These are phyloP conservation scores for Montipora sp. DNA, from an alignment of 64 coral and sea anemone species.

Conservation along the genomic window DNA sequence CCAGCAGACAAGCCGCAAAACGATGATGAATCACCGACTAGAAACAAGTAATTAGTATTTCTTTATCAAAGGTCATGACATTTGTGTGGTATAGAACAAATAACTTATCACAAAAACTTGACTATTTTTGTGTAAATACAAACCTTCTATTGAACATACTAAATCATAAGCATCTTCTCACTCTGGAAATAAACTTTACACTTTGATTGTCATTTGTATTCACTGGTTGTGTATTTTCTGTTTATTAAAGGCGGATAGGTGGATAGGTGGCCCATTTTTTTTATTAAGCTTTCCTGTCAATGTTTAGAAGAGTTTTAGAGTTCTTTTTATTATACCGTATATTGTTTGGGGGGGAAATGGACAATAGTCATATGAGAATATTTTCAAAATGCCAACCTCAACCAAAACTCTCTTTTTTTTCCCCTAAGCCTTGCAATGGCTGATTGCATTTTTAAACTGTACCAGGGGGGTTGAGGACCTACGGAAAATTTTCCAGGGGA, in stretches of 20 bases:
- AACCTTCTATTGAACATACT: constrained; percentile 48
- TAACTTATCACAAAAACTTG: constrained; percentile 30
- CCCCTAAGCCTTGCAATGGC: constrained; percentile 21
- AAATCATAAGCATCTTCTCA: constrained; percentile 60
- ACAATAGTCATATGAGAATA: constrained; percentile 49
- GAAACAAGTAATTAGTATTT: constrained; percentile 46
- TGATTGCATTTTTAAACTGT: constrained; percentile 65
- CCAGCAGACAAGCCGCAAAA: constrained; percentile 47
- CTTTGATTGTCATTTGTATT: constrained; percentile 65
- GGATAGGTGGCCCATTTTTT: background rate
- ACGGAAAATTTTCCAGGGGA: constrained; percentile 26
- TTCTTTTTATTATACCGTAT: constrained; percentile 40
- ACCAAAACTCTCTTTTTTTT: constrained; percentile 56
- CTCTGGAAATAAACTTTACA: constrained; percentile 54
- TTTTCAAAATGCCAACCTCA: constrained; percentile 62
- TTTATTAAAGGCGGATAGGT: constrained; percentile 23
- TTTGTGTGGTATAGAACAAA: constrained; percentile 36
- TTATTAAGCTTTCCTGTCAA: background rate
- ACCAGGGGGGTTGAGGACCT: constrained; percentile 53
- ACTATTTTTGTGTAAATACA: constrained; percentile 57
- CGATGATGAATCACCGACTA: background rate
- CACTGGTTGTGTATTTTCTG: constrained; percentile 59
- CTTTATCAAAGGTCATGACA: constrained; percentile 61
- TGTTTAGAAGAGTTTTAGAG: constrained; percentile 57
- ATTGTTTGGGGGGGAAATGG: constrained; percentile 38